A percentile compares a stretch with the other conserved stretches of the same genome.
These are phyloP conservation scores for Drosophila setosimentum DNA, from an alignment of 2,888 invertebrate genomes.

Conservation along the genomic window DNA sequence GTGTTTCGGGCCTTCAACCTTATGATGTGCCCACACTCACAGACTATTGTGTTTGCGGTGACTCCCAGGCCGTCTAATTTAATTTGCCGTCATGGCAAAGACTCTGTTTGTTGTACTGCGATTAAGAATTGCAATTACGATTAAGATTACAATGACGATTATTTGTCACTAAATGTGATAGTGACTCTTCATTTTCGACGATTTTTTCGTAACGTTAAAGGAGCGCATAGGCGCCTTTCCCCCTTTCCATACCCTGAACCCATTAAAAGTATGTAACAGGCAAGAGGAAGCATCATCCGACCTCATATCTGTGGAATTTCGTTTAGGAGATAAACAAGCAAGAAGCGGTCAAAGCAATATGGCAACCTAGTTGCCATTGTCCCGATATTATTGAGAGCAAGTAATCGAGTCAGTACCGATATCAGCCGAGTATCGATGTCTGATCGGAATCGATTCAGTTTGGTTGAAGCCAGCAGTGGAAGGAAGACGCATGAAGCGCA, in stretches of 20 bases:
- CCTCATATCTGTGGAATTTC: not conserved
- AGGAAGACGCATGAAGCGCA: not conserved
- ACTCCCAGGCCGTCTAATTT: conserved; percentile 40
- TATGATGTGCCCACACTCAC: not conserved
- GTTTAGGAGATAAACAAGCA: not conserved
- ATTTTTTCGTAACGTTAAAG: not conserved
- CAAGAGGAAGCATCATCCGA: not conserved
- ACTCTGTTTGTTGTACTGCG: conserved; percentile 15
- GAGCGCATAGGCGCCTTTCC: not conserved
- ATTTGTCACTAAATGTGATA: not conserved
- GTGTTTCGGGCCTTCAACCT: conserved; percentile 8
- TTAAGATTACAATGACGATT: not conserved
- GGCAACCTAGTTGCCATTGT: not conserved
- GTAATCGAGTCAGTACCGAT: not conserved
- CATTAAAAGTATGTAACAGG: not conserved
- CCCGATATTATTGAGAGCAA: not conserved
- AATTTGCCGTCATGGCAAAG: conserved; percentile 39
- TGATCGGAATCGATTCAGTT: not conserved
- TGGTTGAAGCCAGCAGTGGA: not conserved
- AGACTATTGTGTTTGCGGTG: conserved; percentile 14
- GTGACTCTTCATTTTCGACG: not conserved
- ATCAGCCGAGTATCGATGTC: not conserved
- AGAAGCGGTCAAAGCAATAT: not conserved
- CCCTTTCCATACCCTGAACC: not conserved
- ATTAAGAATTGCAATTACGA: conserved; percentile 37